Evolutionary conservation across 2,888 invertebrate genomes (phyloP).

Genomic region (Lasioglossum morio): DNA sequence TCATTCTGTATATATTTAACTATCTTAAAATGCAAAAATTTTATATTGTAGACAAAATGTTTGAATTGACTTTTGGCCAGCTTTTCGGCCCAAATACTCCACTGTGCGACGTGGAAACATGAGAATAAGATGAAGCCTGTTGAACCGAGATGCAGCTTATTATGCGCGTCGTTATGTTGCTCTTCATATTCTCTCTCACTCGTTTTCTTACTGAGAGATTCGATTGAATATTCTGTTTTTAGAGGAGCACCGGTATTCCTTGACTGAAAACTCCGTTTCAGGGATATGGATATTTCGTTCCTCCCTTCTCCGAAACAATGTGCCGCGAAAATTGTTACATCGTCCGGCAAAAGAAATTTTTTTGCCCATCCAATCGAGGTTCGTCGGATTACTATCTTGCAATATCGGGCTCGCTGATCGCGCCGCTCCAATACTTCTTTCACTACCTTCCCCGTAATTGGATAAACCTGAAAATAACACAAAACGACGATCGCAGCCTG

Average conservation of each 20-base stretch:
- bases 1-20: no score
- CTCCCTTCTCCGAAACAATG: not conserved
- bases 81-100: no score
- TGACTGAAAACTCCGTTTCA: not conserved
- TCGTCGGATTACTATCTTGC: slow-evolving; percentile 56
- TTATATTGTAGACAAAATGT: no score
- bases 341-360: slow-evolving; percentile 32
- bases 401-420: slow-evolving; percentile 50
- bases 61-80: no score
- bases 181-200: not conserved
- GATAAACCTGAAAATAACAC: slow-evolving; percentile 67
- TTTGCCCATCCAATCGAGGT: slow-evolving; percentile 48
- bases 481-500: slow-evolving; percentile 42
- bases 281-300: not conserved
- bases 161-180: slow-evolving; percentile 23
- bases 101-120: slow-evolving; percentile 7
- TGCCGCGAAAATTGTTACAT: slow-evolving; percentile 33
- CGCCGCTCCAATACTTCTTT: slow-evolving; percentile 53
- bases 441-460: slow-evolving; percentile 62
- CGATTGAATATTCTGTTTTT: not conserved
- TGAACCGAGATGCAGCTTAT: slow-evolving; percentile 19
- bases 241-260: not conserved
- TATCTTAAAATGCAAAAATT: no score
- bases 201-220: no score
- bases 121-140: slow-evolving; percentile 29